Base-by-base conservation (phyloP, 1,140 invertebrate genomes). In the Tetramorium simillimum region DNA sequence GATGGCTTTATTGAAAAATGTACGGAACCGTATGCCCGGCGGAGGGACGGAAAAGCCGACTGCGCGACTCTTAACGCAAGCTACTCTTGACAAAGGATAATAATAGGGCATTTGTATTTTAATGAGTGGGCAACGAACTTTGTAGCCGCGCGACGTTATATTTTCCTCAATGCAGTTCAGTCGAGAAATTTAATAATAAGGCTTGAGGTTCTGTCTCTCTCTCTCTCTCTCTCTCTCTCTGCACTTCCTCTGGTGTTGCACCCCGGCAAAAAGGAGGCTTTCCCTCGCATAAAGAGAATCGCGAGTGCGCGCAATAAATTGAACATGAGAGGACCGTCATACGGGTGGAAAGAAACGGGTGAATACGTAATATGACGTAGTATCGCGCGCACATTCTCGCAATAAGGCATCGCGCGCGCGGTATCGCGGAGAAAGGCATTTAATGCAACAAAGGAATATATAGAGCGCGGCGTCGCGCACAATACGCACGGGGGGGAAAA, bases 161-260 rank as follows among this genome's bases (percentile, higher is more conserved):
- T 60, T 69, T 33, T 82, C 33, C 24, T 1, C 40, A 40, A 24
- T n/a, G 40, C 33, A 46, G 49, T 70, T 72, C 6, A 58, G 10
- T 37, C 33, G 28, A 81, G 85, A 88, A 88, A 88, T 88, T 88
- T 81, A 86, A 88, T 88, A 88, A 88, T 51, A 67, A 49, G 72
- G 73, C 65, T 65, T 56, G 21, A 43, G 56, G 49, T 49, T 14
- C 28, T 33, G 3, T 33, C 33, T 33, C 33, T 33, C 21, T 12
- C 21, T n/a, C 56, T 58, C 60, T 16, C 12, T 40, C 63, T 37
- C 16, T 1, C 62, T 0, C 62, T 18, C 49, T 51, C 49, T 49
- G 18, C 12, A 6, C 24, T 49, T 24, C 28, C n/a, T 21, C 4
- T 33, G 16, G 21, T 43, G 65, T 65, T 80, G 51, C 56, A 69